Conservation (phyloP, 1,140 invertebrate species). For the Bombus confusus region DNA sequence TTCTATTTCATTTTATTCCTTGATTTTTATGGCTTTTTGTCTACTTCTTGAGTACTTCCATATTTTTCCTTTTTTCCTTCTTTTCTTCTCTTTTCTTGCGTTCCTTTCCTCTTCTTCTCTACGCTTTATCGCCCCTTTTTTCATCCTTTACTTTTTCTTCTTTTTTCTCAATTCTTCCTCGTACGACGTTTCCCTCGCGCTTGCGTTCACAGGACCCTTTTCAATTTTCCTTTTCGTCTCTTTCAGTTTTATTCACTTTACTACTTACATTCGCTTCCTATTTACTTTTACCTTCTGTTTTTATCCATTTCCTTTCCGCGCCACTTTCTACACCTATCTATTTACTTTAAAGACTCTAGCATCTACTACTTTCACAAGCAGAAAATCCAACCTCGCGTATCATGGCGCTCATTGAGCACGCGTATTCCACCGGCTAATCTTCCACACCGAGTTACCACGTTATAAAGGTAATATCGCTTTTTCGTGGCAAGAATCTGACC, state of each 20-base stretch:
- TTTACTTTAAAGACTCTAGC: not conserved
- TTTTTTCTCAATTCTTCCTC: too few relatives aligned
- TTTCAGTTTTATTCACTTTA: not conserved
- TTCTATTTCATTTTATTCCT: slow-evolving; percentile 57
- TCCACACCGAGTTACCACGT: not conserved
- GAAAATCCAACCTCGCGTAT: not conserved
- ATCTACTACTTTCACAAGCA: not conserved
- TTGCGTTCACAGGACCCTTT: not conserved
- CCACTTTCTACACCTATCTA: not conserved
- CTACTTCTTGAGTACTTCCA: not conserved
- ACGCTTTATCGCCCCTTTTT: not conserved
- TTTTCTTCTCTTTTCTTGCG: not conserved
- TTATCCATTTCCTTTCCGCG: not conserved
- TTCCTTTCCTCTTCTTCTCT: not conserved
- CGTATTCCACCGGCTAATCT: not conserved
- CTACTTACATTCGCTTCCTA: not conserved
- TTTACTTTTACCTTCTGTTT: not conserved
- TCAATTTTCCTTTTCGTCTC: not conserved
- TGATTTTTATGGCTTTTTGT: slow-evolving; percentile 1
- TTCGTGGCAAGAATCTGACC: not conserved
- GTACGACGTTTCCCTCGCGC: not conserved
- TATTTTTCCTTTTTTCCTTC: not conserved
- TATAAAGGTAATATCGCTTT: slow-evolving; percentile 14
- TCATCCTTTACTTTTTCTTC: too few relatives aligned
- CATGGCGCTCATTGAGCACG: not conserved